Evolutionary conservation across 2,888 invertebrate genomes (phyloP).

Genomic region (Microctonus brassicae): DNA sequence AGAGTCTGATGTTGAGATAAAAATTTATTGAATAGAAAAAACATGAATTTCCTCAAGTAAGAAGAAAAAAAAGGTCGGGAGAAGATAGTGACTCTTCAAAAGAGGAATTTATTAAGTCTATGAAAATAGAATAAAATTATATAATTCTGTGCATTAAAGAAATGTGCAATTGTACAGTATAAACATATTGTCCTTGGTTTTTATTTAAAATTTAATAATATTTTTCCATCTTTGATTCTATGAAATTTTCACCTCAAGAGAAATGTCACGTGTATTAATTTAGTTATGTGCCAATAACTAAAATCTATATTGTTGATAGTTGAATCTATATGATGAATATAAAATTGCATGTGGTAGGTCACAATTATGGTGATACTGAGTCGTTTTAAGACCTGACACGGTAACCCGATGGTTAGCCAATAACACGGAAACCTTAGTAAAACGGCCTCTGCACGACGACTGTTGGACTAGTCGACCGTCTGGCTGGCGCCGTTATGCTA

Average conservation of each 20-base stretch:
- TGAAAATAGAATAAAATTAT: too few species aligned
- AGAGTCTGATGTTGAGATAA: too few species aligned
- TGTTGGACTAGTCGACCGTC: constrained; percentile 22
- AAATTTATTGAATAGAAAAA: too few species aligned
- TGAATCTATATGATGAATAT: neutral
- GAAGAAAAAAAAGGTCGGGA: too few species aligned
- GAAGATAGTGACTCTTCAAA: too few species aligned
- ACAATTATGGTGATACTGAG: constrained; percentile 32
- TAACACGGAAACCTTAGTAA: constrained; percentile 60
- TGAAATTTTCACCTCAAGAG: neutral
- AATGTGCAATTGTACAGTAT: neutral
- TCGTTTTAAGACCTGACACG: constrained; percentile 60
- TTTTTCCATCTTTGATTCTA: neutral
- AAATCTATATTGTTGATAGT: too few species aligned
- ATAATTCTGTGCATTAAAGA: too few species aligned
- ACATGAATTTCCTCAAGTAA: too few species aligned
- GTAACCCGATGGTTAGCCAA: constrained; percentile 60
- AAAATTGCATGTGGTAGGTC: constrained; percentile 28
- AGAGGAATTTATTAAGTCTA: too few species aligned
- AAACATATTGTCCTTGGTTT: neutral
- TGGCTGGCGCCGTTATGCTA: constrained; percentile 48
- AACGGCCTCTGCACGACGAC: constrained; percentile 34
- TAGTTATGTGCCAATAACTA: constrained; percentile 1
- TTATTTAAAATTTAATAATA: neutral
- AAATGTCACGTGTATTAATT: neutral